Evolutionary conservation across 2,797 vertebrate species (phyloP).

Genomic region (Poecilia velifera): DNA sequence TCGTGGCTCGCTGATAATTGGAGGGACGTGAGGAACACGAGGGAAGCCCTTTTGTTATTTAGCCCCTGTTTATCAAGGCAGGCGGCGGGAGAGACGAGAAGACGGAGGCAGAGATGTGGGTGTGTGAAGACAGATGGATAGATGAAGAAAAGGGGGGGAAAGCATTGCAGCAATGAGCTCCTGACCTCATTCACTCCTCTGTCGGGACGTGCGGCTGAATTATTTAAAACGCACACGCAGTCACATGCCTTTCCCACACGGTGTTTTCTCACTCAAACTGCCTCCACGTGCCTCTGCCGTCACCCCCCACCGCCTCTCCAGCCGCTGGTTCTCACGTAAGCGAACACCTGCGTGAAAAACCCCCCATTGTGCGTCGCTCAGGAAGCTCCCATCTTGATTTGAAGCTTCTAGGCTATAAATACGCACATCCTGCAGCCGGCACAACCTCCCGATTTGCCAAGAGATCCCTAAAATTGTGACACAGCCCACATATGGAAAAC

Average conservation of each 20-base stretch:
- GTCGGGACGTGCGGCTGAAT: slow-evolving; percentile 76
- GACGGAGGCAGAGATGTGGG: slow-evolving; percentile 24
- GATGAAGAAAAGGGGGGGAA: slow-evolving; percentile 26
- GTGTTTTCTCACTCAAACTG: slow-evolving; percentile 50
- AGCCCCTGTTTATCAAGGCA: slow-evolving; percentile 66
- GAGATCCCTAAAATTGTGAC: slow-evolving; percentile 7
- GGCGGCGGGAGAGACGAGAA: slow-evolving; percentile 6
- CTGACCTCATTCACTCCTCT: slow-evolving; percentile 79
- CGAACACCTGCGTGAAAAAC: slow-evolving; percentile 38
- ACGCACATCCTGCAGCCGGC: slow-evolving; percentile 52
- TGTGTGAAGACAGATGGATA: slow-evolving; percentile 26
- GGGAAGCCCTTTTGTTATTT: slow-evolving; percentile 65
- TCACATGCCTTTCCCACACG: slow-evolving; percentile 68
- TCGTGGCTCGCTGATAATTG: slow-evolving; percentile 62
- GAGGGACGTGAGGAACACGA: slow-evolving; percentile 63
- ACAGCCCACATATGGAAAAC: background rate
- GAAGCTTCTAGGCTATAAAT: slow-evolving; percentile 58
- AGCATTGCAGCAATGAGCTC: slow-evolving; percentile 72
- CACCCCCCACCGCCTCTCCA: slow-evolving; percentile 16
- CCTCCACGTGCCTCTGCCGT: slow-evolving; percentile 51
- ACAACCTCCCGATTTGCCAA: slow-evolving; percentile 20
- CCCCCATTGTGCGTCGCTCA: slow-evolving; percentile 37
- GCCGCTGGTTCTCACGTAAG: slow-evolving; percentile 46
- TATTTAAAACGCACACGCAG: slow-evolving; percentile 76
- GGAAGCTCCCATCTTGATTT: slow-evolving; percentile 42